Conservation (phyloP, 1,140 invertebrate genomes). For the Lucilia cuprina region DNA sequence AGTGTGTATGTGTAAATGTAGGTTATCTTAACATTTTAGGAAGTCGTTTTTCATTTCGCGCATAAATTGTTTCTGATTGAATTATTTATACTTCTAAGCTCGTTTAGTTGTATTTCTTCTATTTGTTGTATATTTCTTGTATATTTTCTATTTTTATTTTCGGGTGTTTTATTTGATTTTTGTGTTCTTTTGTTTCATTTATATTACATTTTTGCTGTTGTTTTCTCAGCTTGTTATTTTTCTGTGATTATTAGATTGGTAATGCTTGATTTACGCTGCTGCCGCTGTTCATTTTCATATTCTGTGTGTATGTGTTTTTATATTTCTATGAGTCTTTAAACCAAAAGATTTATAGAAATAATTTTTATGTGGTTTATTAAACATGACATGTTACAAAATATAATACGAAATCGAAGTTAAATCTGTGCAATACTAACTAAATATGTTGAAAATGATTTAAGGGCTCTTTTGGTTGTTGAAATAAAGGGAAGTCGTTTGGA, state of each 20-base stretch:
- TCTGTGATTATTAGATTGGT: conserved; percentile 24
- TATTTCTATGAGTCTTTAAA: no score
- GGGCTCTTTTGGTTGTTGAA: no score
- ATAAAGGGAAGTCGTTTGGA: no score
- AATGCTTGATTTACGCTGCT: conserved; percentile 24
- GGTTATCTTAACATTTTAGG: conserved; percentile 24
- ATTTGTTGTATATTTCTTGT: background rate
- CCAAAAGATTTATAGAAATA: conserved; percentile 10
- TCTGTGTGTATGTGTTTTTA: background rate
- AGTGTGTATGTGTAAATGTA: background rate
- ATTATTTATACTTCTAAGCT: conserved; percentile 22
- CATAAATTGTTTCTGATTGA: conserved; percentile 32
- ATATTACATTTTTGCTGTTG: background rate
- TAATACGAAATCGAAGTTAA: background rate
- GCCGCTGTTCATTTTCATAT: background rate
- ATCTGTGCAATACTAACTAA: background rate
- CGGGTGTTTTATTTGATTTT: conserved; percentile 23
- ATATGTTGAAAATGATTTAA: background rate
- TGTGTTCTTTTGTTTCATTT: background rate
- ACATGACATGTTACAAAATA: conserved; percentile 4
- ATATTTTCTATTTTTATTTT: background rate
- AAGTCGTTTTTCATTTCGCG: conserved; percentile 32
- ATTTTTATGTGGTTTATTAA: conserved; percentile 35
- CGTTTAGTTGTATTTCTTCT: background rate
- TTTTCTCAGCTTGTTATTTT: background rate